A percentile compares a stretch with the other conserved stretches of the same genome.
Evolutionary conservation across 2,113 vertebrate genomes (phyloP).

Genomic region (Sigmodon hispidus): DNA sequence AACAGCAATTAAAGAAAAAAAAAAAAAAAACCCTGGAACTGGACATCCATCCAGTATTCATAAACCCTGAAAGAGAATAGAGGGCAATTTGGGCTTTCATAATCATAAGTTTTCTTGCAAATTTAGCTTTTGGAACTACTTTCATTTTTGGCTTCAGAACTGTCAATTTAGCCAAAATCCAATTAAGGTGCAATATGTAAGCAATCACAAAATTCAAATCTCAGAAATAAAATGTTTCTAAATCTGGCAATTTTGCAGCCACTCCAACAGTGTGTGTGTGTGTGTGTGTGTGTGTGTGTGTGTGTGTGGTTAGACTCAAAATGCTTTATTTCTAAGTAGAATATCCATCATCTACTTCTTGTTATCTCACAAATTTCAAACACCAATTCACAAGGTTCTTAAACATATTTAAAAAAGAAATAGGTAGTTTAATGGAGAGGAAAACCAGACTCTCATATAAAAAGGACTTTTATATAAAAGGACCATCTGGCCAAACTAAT

Average conservation of each 20-base stretch:
- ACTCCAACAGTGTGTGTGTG: neutral
- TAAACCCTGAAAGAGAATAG: neutral
- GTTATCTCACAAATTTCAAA: conserved; percentile 50
- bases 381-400: conserved; percentile 43
- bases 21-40: neutral
- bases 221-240: conserved; percentile 39
- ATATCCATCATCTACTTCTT: neutral
- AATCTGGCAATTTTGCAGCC: neutral
- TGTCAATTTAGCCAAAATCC: neutral
- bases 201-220: neutral
- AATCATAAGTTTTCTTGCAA: conserved; percentile 11
- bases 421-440: conserved; percentile 41
- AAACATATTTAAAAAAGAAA: conserved; percentile 45
- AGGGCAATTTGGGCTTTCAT: neutral
- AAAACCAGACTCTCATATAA: conserved; percentile 51
- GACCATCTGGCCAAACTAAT: conserved; percentile 63
- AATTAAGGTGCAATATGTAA: neutral
- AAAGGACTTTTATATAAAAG: conserved; percentile 59
- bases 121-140: neutral
- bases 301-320: neutral
- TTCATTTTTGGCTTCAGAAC: conserved; percentile 17
- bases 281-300: too few species aligned
- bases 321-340: neutral
- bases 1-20: neutral
- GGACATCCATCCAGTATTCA: conserved; percentile 13